phyloP scores from a whole-genome alignment of 1,140 invertebrate genomes.

The Hermetia illucens region DNA sequence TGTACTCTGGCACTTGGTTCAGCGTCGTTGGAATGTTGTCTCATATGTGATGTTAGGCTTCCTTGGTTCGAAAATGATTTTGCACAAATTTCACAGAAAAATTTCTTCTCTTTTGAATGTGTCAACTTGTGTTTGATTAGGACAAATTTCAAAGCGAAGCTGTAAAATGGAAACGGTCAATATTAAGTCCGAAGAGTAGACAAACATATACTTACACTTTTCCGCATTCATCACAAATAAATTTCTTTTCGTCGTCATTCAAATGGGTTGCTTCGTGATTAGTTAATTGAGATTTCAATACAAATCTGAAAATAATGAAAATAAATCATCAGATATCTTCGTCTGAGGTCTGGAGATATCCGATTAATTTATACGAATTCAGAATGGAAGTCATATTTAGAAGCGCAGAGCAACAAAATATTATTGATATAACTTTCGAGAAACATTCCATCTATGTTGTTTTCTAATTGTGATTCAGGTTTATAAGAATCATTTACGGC shows the following conservation, averaged over 20 bases:
- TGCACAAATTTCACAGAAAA: constrained; percentile 2
- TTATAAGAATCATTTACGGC: no score
- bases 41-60: constrained; percentile 1
- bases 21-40: not conserved
- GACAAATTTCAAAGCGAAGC: constrained; percentile 3
- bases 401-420: no score
- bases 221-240: constrained; percentile 1
- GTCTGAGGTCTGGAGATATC: no score
- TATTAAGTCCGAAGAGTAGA: not conserved
- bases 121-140: constrained; percentile 1
- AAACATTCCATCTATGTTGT: no score
- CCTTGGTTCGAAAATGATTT: not conserved
- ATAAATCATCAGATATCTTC: not conserved
- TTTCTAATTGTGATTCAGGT: no score
- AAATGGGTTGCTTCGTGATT: constrained; percentile 3
- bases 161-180: not conserved
- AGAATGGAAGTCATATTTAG: no score
- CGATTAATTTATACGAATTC: no score
- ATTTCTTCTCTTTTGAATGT: constrained; percentile 1
- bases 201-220: constrained; percentile 3
- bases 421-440: no score
- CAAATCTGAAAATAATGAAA: not conserved
- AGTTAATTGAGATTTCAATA: constrained; percentile 3
- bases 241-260: constrained; percentile 1
- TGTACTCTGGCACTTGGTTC: not conserved